Evolutionary conservation across 2,113 vertebrate genomes (phyloP).

Genomic region (Mixornis gularis): DNA sequence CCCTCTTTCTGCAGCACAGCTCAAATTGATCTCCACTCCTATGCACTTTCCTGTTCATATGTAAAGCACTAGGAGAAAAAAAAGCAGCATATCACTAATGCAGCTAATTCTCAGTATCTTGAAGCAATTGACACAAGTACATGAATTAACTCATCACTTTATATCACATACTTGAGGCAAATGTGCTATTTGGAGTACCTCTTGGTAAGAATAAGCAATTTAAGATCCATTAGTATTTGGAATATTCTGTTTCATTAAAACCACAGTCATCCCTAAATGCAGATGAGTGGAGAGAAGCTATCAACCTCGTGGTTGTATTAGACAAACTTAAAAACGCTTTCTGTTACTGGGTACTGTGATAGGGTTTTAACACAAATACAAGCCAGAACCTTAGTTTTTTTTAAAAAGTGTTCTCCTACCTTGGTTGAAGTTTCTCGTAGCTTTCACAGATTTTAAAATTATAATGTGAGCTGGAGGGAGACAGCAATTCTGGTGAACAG

Average conservation of each 20-base stretch:
- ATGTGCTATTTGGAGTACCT: conserved; percentile 59
- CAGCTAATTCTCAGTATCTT: conserved; percentile 52
- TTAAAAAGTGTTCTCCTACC: not conserved
- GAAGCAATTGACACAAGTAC: conserved; percentile 61
- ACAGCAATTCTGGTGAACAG: not conserved
- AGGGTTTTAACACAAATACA: not conserved
- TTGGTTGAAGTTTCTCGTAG: not conserved
- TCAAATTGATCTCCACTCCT: not conserved
- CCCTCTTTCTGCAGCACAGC: not conserved
- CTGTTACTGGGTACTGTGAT: not conserved
- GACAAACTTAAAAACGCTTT: conserved; percentile 14
- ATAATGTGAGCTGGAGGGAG: not conserved
- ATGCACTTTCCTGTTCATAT: not conserved
- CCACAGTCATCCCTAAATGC: conserved; percentile 30
- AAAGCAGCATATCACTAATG: not conserved
- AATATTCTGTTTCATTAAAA: conserved; percentile 58
- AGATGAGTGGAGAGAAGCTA: conserved; percentile 14
- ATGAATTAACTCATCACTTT: conserved; percentile 60
- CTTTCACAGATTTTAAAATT: not conserved
- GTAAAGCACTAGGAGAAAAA: not conserved
- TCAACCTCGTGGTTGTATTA: conserved; percentile 3
- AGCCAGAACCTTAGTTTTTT: not conserved
- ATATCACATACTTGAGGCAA: conserved; percentile 45
- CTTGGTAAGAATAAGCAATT: conserved; percentile 65
- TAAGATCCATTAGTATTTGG: conserved; percentile 62